Percentiles rank a stretch among this genome's conserved stretches.
phyloP scores from a whole-genome alignment of 2,113 vertebrate species.

The Corydoras sp. region DNA sequence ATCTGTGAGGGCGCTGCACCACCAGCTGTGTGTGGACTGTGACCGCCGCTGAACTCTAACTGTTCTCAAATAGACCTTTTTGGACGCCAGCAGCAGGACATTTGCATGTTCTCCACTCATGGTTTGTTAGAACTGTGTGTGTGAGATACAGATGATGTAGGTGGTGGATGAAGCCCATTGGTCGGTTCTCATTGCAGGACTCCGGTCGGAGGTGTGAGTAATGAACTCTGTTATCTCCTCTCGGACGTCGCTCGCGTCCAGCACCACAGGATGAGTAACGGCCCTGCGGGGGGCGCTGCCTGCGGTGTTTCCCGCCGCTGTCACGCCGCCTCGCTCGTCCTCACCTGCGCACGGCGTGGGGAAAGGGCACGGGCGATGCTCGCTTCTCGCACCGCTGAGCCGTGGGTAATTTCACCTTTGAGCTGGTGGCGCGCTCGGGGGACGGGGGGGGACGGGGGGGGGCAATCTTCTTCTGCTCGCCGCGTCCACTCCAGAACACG shows the following conservation, averaged over 20 bases:
- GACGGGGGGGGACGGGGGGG: constrained; percentile 34
- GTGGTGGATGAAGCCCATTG: no score
- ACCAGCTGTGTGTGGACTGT: no score
- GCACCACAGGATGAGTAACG: constrained; percentile 13
- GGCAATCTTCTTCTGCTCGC: constrained; percentile 37
- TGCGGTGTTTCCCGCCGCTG: constrained; percentile 3
- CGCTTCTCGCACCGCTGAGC: constrained; percentile 41
- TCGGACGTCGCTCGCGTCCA: constrained; percentile 8
- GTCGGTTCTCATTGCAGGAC: no score
- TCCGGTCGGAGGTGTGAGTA: no score
- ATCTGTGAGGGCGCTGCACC: no score
- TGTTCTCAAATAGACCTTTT: no score
- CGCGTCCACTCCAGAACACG: constrained; percentile 23
- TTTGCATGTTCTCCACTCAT: no score
- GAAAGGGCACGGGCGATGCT: constrained; percentile 37
- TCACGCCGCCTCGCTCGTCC: constrained; percentile 27
- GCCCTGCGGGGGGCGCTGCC: not conserved
- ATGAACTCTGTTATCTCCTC: no score
- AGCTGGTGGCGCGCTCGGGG: constrained; percentile 38
- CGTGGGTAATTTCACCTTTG: constrained; percentile 45
- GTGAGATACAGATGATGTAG: no score
- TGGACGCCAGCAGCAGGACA: no score
- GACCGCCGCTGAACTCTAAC: no score
- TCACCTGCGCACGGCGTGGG: constrained; percentile 23
- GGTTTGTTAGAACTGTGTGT: no score